Evolutionary conservation across 2,888 invertebrate species (phyloP), one percentile per base, ranked within the genome.

Genomic region (Smittia sp.): DNA sequence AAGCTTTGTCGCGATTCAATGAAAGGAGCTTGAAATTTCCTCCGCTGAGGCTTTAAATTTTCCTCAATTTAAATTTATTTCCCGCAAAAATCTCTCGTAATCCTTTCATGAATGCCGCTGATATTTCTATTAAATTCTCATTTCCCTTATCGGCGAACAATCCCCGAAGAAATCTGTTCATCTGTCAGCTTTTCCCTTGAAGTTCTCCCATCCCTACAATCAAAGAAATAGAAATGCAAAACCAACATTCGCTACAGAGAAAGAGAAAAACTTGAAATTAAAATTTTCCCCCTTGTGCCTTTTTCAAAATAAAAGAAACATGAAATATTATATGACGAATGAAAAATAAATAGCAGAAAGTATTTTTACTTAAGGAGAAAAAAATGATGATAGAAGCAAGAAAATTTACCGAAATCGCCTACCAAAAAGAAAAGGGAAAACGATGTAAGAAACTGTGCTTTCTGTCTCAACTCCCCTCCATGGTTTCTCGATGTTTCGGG

Each of bases 211-310:
- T 9, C 32, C 32, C 9, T 9, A 9, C 3, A 32, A 32, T 32
- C 32, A 32, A 32, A 32, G 32, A 32, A 32, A 32, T 32, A 32
- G 32, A 32, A 32, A 32, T 46, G 52, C 52, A 15, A 46, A 46
- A 46, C 18, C 52, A 18, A 15, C 52, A 15, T 46, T 13, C 52
- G 52, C n/a, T 18, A 46, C n/a, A 11, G n/a, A 46, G 18, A 18
- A 46, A 46, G 52, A 46, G 3, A 46, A 32, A 27, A 65, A 65
- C 1, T 27, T 65, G 13, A 22, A 41, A 68, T 46, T 46, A 67
- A 46, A 24, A 68, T 6, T 68, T 68, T 68, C 25, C 68, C 68
- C 68, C 68, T 68, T 25, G 68, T 68, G 68, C 68, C 68, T 68
- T 68, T 67, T 66, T 66, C 66, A 38, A 32, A 32, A 46, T 15